A percentile compares a stretch with the other conserved stretches of the same genome.
phyloP scores from a whole-genome alignment of 30 jellyfish, hydroid and myxozoan genomes.

The Pelagia noctiluca region DNA sequence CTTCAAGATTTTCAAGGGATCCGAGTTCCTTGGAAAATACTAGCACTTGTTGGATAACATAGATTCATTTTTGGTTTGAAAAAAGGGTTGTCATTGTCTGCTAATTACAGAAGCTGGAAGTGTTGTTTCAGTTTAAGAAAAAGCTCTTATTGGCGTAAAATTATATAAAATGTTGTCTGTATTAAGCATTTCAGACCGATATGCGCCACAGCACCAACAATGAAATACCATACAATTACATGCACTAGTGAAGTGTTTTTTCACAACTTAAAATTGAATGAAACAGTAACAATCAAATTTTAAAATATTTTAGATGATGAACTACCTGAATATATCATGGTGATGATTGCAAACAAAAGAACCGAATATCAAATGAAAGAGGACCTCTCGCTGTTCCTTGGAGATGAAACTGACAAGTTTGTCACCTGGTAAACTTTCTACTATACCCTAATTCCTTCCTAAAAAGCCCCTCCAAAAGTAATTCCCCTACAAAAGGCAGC shows the following conservation, averaged over 20 bases:
- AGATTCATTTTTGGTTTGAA: no score
- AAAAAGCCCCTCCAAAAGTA: background rate
- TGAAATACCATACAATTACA: background rate
- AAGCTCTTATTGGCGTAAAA: no score
- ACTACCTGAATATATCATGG: constrained; percentile 95
- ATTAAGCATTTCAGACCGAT: no score
- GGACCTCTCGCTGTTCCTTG: constrained; percentile 82
- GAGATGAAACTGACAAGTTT: constrained; percentile 91
- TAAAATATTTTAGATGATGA: constrained; percentile 79
- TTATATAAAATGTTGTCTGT: no score
- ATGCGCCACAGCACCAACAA: background rate
- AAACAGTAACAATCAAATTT: no score
- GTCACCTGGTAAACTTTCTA: constrained; percentile 68
- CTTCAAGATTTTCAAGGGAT: no score
- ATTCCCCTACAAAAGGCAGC: background rate
- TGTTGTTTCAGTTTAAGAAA: no score
- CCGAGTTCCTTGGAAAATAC: no score
- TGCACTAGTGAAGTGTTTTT: background rate
- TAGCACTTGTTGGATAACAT: no score
- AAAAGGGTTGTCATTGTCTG: no score
- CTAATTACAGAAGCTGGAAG: no score
- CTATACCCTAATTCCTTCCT: background rate
- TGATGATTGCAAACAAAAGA: constrained; percentile 93
- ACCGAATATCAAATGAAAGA: constrained; percentile 80
- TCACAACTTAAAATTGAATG: background rate